These are phyloP conservation scores for Muricea muricata DNA, from an alignment of 92 coral and sea anemone genomes.

Conservation along the genomic window DNA sequence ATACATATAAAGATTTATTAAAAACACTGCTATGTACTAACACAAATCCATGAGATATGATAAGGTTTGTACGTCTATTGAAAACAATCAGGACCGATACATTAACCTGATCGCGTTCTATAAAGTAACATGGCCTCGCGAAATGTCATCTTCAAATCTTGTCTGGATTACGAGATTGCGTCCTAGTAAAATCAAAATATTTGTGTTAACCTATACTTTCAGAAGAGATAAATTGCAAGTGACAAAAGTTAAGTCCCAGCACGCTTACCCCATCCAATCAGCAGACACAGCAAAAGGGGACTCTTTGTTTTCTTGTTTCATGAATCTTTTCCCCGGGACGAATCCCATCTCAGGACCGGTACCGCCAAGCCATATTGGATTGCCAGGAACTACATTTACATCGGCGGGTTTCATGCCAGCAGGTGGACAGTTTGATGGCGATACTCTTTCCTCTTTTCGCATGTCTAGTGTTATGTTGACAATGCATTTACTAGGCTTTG, in stretches of 20 bases:
- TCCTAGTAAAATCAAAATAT: slow-evolving; percentile 6
- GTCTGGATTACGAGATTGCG: slow-evolving; percentile 40
- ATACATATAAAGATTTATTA: not conserved
- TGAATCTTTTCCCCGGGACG: slow-evolving; percentile 72
- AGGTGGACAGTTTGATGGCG: slow-evolving; percentile 21
- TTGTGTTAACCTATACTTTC: not conserved
- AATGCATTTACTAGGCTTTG: too few species aligned
- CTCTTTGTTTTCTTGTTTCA: slow-evolving; percentile 53
- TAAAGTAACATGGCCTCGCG: not conserved
- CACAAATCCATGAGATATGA: not conserved
- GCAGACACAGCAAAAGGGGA: slow-evolving; percentile 74
- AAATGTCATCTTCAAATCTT: slow-evolving; percentile 2
- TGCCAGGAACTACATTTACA: slow-evolving; percentile 8
- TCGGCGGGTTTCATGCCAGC: slow-evolving; percentile 19
- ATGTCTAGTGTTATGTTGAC: not conserved
- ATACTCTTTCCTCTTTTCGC: slow-evolving; percentile 16
- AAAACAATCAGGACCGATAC: not conserved
- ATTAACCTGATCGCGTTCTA: not conserved
- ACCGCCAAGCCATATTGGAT: slow-evolving; percentile 82
- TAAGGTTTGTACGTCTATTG: not conserved
- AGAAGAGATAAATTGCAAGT: too few species aligned
- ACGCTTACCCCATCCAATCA: slow-evolving; percentile 54
- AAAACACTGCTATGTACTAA: too few species aligned
- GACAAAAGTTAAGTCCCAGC: too few species aligned
- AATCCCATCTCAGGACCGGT: slow-evolving; percentile 76